Evolutionary conservation across 2,797 vertebrate genomes (phyloP).

Genomic region (Pipistrellus pygmaeus): DNA sequence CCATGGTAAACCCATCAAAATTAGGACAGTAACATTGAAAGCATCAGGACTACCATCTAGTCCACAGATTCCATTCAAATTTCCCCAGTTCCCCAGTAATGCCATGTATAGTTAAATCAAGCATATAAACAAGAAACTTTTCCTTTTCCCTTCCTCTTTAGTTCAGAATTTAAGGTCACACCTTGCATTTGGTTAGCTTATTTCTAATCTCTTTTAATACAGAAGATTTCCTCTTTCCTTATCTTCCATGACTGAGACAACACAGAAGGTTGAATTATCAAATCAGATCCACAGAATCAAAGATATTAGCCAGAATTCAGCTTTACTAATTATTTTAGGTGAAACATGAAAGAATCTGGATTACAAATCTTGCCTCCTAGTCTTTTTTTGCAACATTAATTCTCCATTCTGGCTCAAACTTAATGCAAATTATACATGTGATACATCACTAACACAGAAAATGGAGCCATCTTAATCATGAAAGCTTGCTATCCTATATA

Average conservation of each 20-base stretch:
- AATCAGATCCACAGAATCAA: not conserved
- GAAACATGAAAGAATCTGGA: not conserved
- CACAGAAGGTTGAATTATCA: not conserved
- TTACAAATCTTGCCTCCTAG: not conserved
- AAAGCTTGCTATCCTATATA: not conserved
- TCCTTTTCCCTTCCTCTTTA: not conserved
- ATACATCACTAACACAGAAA: not conserved
- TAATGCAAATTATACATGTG: not conserved
- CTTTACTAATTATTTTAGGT: slow-evolving; percentile 21
- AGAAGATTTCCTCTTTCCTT: not conserved
- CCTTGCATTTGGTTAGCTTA: not conserved
- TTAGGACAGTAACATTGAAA: not conserved
- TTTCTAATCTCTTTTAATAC: not conserved
- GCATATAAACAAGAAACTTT: not conserved
- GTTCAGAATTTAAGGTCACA: not conserved
- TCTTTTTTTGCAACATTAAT: not conserved
- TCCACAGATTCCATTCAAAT: not conserved
- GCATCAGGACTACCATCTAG: not conserved
- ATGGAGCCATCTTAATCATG: not conserved
- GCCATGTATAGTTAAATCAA: not conserved
- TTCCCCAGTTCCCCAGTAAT: not conserved
- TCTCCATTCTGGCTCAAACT: not conserved
- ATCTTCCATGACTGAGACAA: not conserved
- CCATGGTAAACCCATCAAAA: not conserved
- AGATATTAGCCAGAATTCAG: not conserved